Evolutionary conservation across 92 coral and sea anemone species (phyloP).

Genomic region (Anthopleura xanthogrammica): DNA sequence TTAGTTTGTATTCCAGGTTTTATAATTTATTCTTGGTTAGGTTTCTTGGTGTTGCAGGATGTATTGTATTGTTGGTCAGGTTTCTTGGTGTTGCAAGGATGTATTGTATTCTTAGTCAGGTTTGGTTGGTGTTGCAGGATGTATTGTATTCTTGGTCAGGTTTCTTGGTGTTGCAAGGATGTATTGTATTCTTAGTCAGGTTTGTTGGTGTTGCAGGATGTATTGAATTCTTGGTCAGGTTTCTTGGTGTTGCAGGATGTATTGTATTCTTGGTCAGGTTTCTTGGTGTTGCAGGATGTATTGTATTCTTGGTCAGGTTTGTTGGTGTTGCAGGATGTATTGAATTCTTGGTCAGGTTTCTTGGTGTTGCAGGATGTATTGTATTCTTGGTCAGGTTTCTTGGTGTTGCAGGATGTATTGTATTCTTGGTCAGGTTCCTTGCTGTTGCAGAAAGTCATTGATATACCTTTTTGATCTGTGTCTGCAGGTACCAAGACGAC

Average conservation of each 20-base stretch:
- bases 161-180: not conserved
- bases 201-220: not conserved
- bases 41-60: not conserved
- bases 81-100: conserved; percentile 1
- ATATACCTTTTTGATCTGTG: not conserved
- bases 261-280: not conserved
- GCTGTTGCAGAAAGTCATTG: not conserved
- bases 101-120: not conserved
- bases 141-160: not conserved
- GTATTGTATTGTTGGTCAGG: not conserved
- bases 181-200: not conserved
- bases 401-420: not conserved
- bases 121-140: not conserved
- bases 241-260: not conserved
- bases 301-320: not conserved
- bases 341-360: not conserved
- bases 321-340: not conserved
- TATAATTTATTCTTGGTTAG: not conserved
- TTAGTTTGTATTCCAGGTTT: not conserved
- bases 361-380: not conserved
- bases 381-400: not conserved
- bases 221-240: not conserved
- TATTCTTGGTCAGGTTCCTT: not conserved
- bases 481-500: conserved; percentile 52
- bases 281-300: not conserved